A percentile compares a stretch with the other conserved stretches of the same genome.
phyloP scores from a whole-genome alignment of 1,140 invertebrate genomes.

The Heliothis subflexa region DNA sequence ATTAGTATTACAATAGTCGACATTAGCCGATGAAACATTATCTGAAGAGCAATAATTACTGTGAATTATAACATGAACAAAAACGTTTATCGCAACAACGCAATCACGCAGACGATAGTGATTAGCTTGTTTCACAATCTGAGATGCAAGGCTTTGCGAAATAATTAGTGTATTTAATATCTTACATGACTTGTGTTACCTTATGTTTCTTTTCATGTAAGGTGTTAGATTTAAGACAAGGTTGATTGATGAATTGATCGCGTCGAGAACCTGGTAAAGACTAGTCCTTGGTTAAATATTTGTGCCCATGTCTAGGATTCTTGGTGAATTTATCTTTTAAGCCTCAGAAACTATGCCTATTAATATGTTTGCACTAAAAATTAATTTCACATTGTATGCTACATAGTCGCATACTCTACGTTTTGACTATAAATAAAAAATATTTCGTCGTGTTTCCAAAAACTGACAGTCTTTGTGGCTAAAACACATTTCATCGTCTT shows the following conservation, averaged over 20 bases:
- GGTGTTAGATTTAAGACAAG: not conserved
- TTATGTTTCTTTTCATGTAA: not conserved
- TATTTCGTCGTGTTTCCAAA: too few species aligned
- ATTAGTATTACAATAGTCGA: constrained; percentile 1
- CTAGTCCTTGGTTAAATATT: too few species aligned
- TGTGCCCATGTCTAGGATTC: too few species aligned
- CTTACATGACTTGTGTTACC: not conserved
- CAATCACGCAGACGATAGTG: not conserved
- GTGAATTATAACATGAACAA: constrained; percentile 29
- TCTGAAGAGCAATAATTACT: constrained; percentile 7
- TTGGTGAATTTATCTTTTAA: too few species aligned
- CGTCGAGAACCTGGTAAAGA: not conserved
- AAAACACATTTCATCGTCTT: not conserved
- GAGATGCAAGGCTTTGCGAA: constrained; percentile 7
- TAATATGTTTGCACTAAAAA: too few species aligned
- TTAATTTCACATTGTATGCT: too few species aligned
- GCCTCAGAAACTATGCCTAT: too few species aligned
- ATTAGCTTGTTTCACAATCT: constrained; percentile 6
- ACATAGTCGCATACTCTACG: too few species aligned
- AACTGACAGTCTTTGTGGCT: too few species aligned
- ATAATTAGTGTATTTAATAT: constrained; percentile 22
- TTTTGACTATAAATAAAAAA: too few species aligned
- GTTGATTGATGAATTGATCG: constrained; percentile 21
- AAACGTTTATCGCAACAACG: constrained; percentile 10
- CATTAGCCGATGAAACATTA: not conserved